A percentile compares a stretch with the other conserved stretches of the same genome.
These are phyloP conservation scores for Anastatus disparis DNA, from an alignment of 1,140 invertebrate genomes.

Conservation along the genomic window DNA sequence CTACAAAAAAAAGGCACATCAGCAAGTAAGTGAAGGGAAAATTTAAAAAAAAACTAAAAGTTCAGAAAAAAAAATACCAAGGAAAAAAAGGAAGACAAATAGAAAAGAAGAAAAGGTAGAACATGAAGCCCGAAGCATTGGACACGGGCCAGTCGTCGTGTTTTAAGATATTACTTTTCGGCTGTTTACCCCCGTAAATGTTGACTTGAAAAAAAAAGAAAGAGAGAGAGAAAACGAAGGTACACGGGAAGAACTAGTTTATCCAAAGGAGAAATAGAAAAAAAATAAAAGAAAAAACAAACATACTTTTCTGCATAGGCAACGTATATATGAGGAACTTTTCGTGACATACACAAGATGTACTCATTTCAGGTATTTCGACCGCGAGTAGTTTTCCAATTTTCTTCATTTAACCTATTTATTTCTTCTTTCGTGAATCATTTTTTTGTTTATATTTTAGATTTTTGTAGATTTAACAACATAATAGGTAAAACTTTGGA, in stretches of 20 bases:
- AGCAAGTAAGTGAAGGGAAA: neutral
- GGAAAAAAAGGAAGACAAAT: neutral
- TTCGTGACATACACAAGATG: neutral
- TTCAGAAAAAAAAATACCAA: neutral
- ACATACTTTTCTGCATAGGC: neutral
- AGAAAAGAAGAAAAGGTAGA: constrained; percentile 18
- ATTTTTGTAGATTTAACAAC: no score
- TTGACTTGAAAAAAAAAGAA: neutral
- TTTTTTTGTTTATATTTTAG: no score
- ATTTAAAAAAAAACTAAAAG: neutral
- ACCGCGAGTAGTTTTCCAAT: neutral
- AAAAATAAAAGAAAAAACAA: neutral
- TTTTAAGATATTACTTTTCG: constrained; percentile 53
- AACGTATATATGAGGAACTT: neutral
- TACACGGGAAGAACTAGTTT: neutral
- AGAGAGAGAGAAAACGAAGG: neutral
- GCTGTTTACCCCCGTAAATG: constrained; percentile 4
- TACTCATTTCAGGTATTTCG: neutral
- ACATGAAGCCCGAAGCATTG: constrained; percentile 18
- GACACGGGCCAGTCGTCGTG: constrained; percentile 43
- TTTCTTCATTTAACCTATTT: neutral
- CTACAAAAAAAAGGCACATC: no score
- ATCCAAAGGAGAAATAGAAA: neutral
- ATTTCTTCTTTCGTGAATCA: neutral
- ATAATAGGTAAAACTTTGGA: no score